Evolutionary conservation across 2,797 vertebrate genomes (phyloP).

Genomic region (Sebastes vulpes): DNA sequence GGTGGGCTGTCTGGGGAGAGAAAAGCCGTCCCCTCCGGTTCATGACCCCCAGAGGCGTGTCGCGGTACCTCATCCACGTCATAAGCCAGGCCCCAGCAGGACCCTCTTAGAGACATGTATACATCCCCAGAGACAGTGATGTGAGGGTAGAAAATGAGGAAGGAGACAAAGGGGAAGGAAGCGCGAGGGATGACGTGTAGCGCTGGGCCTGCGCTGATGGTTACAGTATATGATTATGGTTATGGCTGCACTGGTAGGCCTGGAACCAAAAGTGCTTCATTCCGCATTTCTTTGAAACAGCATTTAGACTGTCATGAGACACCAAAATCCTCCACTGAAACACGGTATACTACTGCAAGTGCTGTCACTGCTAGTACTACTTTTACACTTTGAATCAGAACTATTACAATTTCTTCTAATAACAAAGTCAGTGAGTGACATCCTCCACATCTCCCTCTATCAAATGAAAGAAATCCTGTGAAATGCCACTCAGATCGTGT

Average conservation of each 20-base stretch:
- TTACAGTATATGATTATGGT: background rate
- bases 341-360: background rate
- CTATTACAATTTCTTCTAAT: background rate
- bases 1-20: slow-evolving; percentile 22
- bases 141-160: background rate
- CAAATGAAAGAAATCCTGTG: background rate
- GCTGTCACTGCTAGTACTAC: background rate
- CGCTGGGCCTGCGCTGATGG: too few species aligned
- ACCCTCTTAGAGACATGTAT: slow-evolving; percentile 8
- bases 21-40: background rate
- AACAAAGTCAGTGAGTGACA: background rate
- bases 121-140: background rate
- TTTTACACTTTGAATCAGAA: background rate
- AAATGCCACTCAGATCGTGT: background rate
- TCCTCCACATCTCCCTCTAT: background rate
- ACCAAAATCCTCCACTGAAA: background rate
- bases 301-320: background rate
- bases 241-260: background rate
- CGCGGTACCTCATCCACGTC: slow-evolving; percentile 51
- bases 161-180: background rate
- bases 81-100: slow-evolving; percentile 35
- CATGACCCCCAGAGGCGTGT: slow-evolving; percentile 12
- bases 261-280: background rate
- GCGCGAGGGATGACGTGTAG: too few species aligned
- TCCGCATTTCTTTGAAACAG: background rate